Conservation (phyloP, 1,140 invertebrate genomes). For the Antheraea pernyi region DNA sequence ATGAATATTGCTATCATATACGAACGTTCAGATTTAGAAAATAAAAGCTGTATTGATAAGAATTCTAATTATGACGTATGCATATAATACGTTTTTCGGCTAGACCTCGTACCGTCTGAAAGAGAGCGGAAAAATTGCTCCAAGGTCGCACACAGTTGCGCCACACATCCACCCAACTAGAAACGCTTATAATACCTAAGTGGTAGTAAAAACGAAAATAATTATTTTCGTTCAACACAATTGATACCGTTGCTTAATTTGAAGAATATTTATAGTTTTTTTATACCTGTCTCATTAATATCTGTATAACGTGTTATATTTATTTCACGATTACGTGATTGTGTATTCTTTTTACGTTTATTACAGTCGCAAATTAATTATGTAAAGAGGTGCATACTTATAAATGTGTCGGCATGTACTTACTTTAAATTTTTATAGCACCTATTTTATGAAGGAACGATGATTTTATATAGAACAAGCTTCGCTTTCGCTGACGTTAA, state of each 20-base stretch:
- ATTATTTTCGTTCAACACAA: constrained; percentile 7
- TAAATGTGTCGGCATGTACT: no score
- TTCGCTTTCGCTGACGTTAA: no score
- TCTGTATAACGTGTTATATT: neutral
- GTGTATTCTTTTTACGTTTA: neutral
- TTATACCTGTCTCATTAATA: neutral
- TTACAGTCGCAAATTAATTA: no score
- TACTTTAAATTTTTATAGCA: no score
- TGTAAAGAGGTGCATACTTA: no score
- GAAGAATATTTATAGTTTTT: neutral
- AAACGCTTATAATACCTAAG: constrained; percentile 33
- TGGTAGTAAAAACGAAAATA: constrained; percentile 7
- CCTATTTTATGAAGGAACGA: no score
- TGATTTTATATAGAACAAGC: no score
- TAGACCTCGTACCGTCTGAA: constrained; percentile 60
- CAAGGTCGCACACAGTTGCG: constrained; percentile 66
- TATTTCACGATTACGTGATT: neutral
- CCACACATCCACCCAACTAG: constrained; percentile 60
- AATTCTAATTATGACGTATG: neutral
- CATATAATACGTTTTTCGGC: constrained; percentile 37
- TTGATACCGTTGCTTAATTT: neutral
- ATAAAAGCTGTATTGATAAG: neutral
- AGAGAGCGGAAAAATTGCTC: constrained; percentile 75
- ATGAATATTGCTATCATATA: neutral
- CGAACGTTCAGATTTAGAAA: neutral